phyloP scores from a whole-genome alignment of 92 coral and sea anemone genomes.

The Siderastrea siderea region DNA sequence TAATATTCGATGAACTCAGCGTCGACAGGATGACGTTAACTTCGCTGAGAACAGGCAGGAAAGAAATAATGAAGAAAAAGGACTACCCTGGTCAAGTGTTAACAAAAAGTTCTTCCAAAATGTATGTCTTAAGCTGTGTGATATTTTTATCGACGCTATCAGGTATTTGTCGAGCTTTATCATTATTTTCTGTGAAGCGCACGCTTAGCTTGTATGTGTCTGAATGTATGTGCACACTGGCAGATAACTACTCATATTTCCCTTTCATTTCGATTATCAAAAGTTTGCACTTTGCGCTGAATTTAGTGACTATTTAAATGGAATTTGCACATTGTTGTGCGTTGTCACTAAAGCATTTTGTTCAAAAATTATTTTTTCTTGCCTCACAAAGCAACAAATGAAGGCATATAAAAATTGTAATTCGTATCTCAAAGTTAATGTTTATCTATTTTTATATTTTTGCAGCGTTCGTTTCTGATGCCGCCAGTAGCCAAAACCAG shows the following conservation, averaged over 20 bases:
- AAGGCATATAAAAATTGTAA: background rate
- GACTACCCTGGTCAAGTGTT: background rate
- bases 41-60: background rate
- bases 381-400: background rate
- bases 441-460: background rate
- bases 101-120: background rate
- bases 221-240: background rate
- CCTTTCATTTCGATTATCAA: background rate
- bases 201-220: background rate
- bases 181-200: background rate
- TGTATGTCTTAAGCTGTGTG: background rate
- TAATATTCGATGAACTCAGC: conserved; percentile 29
- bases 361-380: background rate
- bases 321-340: background rate
- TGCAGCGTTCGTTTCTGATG: background rate
- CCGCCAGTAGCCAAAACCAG: conserved; percentile 9
- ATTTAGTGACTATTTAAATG: background rate
- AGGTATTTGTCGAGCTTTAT: background rate
- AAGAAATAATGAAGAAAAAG: background rate
- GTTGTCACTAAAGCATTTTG: background rate
- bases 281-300: background rate
- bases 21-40: background rate
- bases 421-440: background rate
- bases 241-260: background rate
- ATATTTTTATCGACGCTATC: background rate